Conservation (phyloP, 2,113 vertebrate genomes). For the Cinclus mexicanus region DNA sequence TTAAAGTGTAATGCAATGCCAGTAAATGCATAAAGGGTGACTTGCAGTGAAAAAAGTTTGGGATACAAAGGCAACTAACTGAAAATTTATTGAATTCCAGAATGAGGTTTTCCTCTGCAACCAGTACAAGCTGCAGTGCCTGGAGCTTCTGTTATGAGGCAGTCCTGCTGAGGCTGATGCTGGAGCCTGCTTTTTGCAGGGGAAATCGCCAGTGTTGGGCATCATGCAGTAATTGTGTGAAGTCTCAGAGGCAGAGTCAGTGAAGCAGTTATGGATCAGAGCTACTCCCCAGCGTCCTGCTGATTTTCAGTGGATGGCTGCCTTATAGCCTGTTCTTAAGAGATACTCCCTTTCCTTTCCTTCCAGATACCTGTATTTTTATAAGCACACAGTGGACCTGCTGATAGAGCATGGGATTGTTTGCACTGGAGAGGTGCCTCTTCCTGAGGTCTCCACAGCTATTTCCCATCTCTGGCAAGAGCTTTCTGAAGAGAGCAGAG, state of each 20-base stretch:
- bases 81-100: background rate
- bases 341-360: slow-evolving; percentile 27
- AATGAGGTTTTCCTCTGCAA: background rate
- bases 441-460: slow-evolving; percentile 80
- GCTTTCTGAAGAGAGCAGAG: slow-evolving; percentile 74
- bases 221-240: background rate
- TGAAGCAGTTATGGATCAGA: background rate
- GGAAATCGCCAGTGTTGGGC: background rate
- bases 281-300: background rate
- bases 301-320: background rate
- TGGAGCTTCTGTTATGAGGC: background rate
- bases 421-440: slow-evolving; percentile 59
- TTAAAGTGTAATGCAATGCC: background rate
- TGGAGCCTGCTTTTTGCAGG: background rate
- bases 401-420: slow-evolving; percentile 73
- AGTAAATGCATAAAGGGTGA: background rate
- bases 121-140: background rate
- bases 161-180: background rate
- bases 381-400: slow-evolving; percentile 80
- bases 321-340: background rate
- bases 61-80: background rate
- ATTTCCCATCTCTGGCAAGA: slow-evolving; percentile 83
- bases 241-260: background rate
- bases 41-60: background rate
- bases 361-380: slow-evolving; percentile 84